Evolutionary conservation across 2,888 invertebrate species (phyloP).

Genomic region (Crepidodera aurea): DNA sequence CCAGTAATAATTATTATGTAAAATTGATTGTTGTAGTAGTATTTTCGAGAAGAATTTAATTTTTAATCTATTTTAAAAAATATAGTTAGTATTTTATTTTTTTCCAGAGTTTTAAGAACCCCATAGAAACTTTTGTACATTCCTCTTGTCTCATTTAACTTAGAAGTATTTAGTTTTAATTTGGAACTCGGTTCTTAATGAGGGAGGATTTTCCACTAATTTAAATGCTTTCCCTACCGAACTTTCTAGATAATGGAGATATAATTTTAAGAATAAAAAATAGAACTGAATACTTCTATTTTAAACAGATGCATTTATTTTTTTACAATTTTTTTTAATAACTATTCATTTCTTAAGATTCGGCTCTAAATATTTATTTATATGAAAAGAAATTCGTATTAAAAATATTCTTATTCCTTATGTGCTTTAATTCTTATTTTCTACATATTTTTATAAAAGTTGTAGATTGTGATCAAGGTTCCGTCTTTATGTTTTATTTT

Average conservation of each 20-base stretch:
- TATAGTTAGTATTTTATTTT: not conserved
- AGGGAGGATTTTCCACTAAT: too few relatives aligned
- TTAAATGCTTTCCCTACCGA: too few relatives aligned
- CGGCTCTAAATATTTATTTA: not conserved
- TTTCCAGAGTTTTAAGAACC: not conserved
- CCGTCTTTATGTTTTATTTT: conserved; percentile 37
- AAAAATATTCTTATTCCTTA: conserved; percentile 9
- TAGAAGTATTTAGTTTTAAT: too few relatives aligned
- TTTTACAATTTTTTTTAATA: not conserved
- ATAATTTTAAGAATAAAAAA: too few relatives aligned
- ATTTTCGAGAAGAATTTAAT: conserved; percentile 11
- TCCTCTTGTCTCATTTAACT: too few relatives aligned
- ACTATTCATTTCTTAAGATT: not conserved
- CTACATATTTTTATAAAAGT: conserved; percentile 38
- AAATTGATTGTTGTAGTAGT: conserved; percentile 11
- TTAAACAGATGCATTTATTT: not conserved
- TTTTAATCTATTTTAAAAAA: not conserved
- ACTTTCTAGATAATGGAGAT: too few relatives aligned
- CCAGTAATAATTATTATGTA: conserved; percentile 30
- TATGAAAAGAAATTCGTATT: conserved; percentile 16
- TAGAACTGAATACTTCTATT: too few relatives aligned
- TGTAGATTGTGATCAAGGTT: conserved; percentile 44
- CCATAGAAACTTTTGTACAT: not conserved
- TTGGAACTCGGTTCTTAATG: too few relatives aligned
- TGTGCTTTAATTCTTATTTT: conserved; percentile 30